phyloP scores from a whole-genome alignment of 2,888 invertebrate genomes.

The Pocota personata region DNA sequence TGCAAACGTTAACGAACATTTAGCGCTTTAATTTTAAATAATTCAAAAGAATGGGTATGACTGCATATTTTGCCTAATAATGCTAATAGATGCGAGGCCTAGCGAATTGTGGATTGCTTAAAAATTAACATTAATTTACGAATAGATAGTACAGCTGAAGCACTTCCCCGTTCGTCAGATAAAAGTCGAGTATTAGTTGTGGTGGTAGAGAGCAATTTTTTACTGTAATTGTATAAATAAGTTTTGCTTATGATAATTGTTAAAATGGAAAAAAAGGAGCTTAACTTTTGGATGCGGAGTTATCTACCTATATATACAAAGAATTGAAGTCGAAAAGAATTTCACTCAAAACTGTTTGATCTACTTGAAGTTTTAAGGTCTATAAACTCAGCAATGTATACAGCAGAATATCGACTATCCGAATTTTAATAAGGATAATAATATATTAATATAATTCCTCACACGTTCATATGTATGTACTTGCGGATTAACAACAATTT shows the following conservation, averaged over 20 bases:
- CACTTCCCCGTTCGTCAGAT: neutral
- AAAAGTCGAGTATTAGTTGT: neutral
- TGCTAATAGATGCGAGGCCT: slow-evolving; percentile 4
- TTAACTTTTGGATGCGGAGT: too few relatives aligned
- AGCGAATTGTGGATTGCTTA: slow-evolving; percentile 1
- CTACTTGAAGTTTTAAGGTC: too few relatives aligned
- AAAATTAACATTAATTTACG: slow-evolving; percentile 54
- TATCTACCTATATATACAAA: too few relatives aligned
- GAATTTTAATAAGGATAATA: too few relatives aligned
- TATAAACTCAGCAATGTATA: too few relatives aligned
- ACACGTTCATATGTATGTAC: too few relatives aligned
- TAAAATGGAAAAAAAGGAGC: too few relatives aligned
- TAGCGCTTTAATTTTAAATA: neutral
- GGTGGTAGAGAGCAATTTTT: neutral
- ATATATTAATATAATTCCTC: too few relatives aligned
- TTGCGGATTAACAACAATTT: too few relatives aligned
- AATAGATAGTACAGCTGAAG: neutral
- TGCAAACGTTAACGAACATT: neutral
- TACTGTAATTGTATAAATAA: neutral
- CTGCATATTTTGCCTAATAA: slow-evolving; percentile 16
- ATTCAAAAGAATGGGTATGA: neutral
- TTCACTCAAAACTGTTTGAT: too few relatives aligned
- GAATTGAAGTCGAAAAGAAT: too few relatives aligned
- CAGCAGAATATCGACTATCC: too few relatives aligned
- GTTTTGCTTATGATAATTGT: neutral